Base-by-base conservation (phyloP, 2,113 vertebrate species). In the Plotosus lineatus region DNA sequence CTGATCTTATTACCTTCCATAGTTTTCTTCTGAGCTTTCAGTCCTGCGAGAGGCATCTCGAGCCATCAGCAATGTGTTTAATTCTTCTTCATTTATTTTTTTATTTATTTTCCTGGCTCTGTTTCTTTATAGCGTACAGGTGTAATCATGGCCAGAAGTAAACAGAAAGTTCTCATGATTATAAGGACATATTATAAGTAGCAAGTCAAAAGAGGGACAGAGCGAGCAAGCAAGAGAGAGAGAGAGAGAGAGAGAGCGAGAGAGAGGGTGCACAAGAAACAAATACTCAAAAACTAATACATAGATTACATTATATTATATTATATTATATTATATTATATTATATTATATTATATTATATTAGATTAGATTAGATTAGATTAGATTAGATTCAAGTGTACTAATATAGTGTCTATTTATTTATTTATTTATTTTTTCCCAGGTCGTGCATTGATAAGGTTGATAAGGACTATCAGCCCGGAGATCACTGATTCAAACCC, bases 111-210 rank as follows among this genome's bases (percentile, higher is more conserved):
- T 44, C 60, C 61, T 60, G 74, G 51, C 58, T 28, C 19, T 11
- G 0, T 14, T 17, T 60, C 75, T 71, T 31, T 26, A 71, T 66
- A 36, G 60, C 60, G 71, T 42, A 51, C 71, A 76, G 72, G 60
- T 58, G 63, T 79, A 79, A 82, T 69, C 19, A 61, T 42, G 68
- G 68, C 21, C 42, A 36, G 60, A 48, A 50, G 44, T 68, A 74
- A 78, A 78, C 74, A 60, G 68, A 81, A 78, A 75, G 75, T 72
- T 75, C 55, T 44, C 56, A 69, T 85, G 84, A 80, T 28, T 50
- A 51, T 74, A 74, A 77, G 78, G 68, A 81, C 60, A 78, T 38
- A 33, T 68, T 36, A 81, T 23, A 68, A 36, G 50, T 15, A 73
- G 10, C 60, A 66, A n/a, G n/a, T n/a, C n/a, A n/a, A n/a, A n/a